Base-by-base conservation (phyloP, 2,888 invertebrate genomes). In the Odontothrips loti region DNA sequence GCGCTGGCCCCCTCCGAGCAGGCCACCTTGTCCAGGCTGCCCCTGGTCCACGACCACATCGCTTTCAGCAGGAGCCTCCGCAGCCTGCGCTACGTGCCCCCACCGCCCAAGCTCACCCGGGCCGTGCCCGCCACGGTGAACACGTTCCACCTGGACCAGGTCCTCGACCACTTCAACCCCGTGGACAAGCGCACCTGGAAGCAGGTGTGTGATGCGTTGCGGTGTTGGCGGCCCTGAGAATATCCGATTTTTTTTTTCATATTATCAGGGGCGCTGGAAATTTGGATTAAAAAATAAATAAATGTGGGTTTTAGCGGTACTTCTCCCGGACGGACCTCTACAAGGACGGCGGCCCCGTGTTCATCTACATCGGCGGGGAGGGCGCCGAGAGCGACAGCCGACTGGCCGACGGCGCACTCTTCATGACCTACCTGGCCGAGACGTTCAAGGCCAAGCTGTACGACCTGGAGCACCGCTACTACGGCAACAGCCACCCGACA, bases 311-410 rank as follows among this genome's bases (percentile, higher is more conserved):
- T 20, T n/a, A 81, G 81, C 79, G 81, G 29, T 81, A 81, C 81
- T 79, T 48, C 58, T 20, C 47, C 34, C 17, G n/a, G 1, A 29
- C 48, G 23, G 51, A 81, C 27, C 17, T 47, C 12, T 79, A 79
- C 20, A 27, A 29, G 17, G 58, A 47, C 34, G 79, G 63, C 79
- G 95, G 96, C 0, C 95, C 96, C 0, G 91, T 96, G n/a, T 98
- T 98, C 86, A 87, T 98, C n/a, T 94, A 96, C 95, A 95, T 98
- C 84, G 97, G 97, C 0, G 97, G 97, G 9, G 98, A 98, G 89
- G 96, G 95, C 0, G 91, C 93, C 80, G 95, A 95, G 0, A 43
- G 34, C 34, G 34, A 43, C 34, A 43, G 3, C 83, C 97, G 97
- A 97, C 94, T 96, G 94, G 90, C 91, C 0, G 90, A 93, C 86